Evolutionary conservation across 2,888 invertebrate genomes (phyloP).

Genomic region (Amiota mariae): DNA sequence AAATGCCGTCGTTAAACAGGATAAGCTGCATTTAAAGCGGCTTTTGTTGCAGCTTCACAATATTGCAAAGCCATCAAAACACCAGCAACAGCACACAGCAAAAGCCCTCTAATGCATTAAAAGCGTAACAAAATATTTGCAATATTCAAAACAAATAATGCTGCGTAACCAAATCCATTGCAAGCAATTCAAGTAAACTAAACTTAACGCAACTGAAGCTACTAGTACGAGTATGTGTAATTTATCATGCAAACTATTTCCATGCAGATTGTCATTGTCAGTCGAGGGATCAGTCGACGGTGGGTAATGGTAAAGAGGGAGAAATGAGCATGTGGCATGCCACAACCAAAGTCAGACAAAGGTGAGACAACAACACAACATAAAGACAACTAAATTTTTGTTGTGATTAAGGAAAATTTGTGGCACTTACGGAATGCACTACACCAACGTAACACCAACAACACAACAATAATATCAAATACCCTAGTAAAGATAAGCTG

Average conservation of each 20-base stretch:
- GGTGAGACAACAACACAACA: constrained; percentile 26
- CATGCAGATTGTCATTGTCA: constrained; percentile 50
- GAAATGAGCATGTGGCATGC: background rate
- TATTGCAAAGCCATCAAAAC: too few species aligned
- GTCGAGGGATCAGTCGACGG: constrained; percentile 16
- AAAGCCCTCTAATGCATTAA: background rate
- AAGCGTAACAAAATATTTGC: constrained; percentile 27
- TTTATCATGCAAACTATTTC: constrained; percentile 57
- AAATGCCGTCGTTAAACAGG: too few species aligned
- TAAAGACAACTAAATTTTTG: constrained; percentile 30
- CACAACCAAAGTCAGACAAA: constrained; percentile 5
- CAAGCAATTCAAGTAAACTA: too few species aligned
- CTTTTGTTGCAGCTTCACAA: too few species aligned
- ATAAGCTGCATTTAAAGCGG: too few species aligned
- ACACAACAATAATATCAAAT: background rate
- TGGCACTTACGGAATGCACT: constrained; percentile 26
- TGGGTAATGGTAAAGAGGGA: background rate
- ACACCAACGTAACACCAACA: background rate
- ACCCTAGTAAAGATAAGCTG: background rate
- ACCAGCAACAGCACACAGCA: too few species aligned
- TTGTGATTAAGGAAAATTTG: constrained; percentile 41
- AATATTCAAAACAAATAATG: constrained; percentile 32
- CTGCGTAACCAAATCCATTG: background rate
- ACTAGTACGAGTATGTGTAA: too few species aligned
- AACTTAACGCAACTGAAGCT: constrained; percentile 40